Base-by-base conservation (phyloP, 2,888 invertebrate genomes). In the Empis livida region DNA sequence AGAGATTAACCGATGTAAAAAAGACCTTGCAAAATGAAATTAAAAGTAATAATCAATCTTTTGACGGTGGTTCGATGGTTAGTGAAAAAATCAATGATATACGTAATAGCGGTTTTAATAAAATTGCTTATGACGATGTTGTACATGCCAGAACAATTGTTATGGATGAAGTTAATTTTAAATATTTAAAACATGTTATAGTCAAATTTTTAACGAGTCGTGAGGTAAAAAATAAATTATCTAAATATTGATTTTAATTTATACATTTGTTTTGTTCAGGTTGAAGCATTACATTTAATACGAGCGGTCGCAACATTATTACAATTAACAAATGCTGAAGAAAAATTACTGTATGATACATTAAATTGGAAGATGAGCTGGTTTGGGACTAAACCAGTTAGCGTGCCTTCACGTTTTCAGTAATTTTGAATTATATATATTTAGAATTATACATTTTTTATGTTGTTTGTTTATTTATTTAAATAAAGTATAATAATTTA, bases 171-270 rank as follows among this genome's bases (percentile, higher is more conserved):
- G 79, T 87, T 43, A 88, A 85, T 70, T 84, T 86, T 61, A 79
- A 80, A 64, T 94, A 94, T 67, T 73, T 94, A 49, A 93, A 92
- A 63, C 92, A 94, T 71, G 94, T 94, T 53, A 80, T 94, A 52
- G 82, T 94, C 4, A 90, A 92, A 63, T 94, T 94, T 70, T 76
- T 94, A 59, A 93, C 93, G 0, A 84, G 88, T 63, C 76, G 88
- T 52, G 93, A 93, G 68, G 75, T 67, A 47, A 49, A 49, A n/a
- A 47, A 2, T 11, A 8, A 23, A 20, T 37, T 42, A 0, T 11
- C 44, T 43, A 20, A 8, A n/a, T 16, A 9, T 23, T 27, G 23
- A 37, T 6, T 27, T 20, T n/a, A 17, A 20, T 39, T 39, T 32
- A 15, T 42, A 42, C 14, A 17, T 47, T 32, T 27, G 42, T 44